Evolutionary conservation across 2,113 vertebrate genomes (phyloP).

Genomic region (Heterocephalus glaber): DNA sequence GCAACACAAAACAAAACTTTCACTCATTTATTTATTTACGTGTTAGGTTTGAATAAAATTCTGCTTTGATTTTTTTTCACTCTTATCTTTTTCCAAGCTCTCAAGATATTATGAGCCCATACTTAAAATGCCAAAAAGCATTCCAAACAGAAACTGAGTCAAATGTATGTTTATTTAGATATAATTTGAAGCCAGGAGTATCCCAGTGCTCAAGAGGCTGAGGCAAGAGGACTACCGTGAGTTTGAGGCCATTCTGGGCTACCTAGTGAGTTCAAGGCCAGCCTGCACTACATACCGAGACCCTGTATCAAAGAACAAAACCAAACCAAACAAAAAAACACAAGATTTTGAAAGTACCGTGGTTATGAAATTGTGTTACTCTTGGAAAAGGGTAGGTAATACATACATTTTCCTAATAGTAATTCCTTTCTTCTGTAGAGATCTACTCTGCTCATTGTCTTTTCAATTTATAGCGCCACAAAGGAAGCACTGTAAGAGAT

Average conservation of each 20-base stretch:
- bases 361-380: neutral
- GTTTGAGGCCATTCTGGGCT: too few relatives aligned
- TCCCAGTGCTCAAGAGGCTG: neutral
- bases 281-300: neutral
- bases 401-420: neutral
- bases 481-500: neutral
- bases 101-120: neutral
- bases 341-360: neutral
- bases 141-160: neutral
- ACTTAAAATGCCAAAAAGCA: neutral
- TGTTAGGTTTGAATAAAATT: neutral
- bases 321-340: neutral
- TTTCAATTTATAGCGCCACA: neutral
- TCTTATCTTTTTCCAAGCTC: neutral
- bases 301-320: neutral
- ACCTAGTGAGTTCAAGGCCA: neutral
- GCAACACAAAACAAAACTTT: neutral
- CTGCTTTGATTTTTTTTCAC: neutral
- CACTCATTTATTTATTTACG: conserved; percentile 22
- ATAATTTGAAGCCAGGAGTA: neutral
- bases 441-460: neutral
- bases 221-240: neutral
- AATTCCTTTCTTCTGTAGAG: neutral
- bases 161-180: neutral
- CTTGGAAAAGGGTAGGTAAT: neutral